These are phyloP conservation scores for Tupaia chinensis DNA, from an alignment of 2,113 vertebrate species.

Conservation along the genomic window DNA sequence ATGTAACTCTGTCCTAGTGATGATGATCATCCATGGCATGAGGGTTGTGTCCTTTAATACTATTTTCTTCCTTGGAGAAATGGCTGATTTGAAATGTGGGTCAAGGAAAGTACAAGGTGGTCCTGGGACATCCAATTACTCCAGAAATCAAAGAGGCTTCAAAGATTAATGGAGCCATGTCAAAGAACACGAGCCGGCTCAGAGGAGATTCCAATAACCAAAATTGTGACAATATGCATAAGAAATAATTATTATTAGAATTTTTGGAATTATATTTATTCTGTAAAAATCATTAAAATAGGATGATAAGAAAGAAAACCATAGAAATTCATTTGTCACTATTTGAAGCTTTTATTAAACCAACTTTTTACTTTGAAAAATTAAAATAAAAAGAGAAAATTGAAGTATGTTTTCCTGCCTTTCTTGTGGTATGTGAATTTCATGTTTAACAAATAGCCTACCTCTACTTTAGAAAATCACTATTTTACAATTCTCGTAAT, in stretches of 20 bases:
- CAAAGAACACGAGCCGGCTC: background rate
- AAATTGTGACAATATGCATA: conserved; percentile 20
- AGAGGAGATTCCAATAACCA: background rate
- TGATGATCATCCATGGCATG: background rate
- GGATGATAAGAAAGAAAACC: background rate
- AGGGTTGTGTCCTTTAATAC: background rate
- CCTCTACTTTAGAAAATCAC: background rate
- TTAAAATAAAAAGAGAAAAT: background rate
- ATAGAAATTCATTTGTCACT: background rate
- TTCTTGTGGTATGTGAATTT: background rate
- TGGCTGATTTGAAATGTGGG: conserved; percentile 33
- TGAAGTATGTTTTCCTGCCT: background rate
- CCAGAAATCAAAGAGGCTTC: conserved; percentile 4
- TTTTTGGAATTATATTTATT: conserved; percentile 30
- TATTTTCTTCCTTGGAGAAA: conserved; percentile 1
- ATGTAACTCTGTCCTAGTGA: background rate
- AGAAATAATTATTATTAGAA: conserved; percentile 30
- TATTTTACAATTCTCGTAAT: background rate
- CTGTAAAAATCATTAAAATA: background rate
- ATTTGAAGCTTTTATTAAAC: conserved; percentile 6
- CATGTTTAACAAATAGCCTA: background rate
- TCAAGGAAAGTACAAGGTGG: conserved; percentile 51
- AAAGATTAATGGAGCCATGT: conserved; percentile 55
- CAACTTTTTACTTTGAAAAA: conserved; percentile 46
- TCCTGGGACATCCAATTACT: conserved; percentile 39